phyloP scores from a whole-genome alignment of 2,888 invertebrate genomes.

The Drosophila subquinaria region DNA sequence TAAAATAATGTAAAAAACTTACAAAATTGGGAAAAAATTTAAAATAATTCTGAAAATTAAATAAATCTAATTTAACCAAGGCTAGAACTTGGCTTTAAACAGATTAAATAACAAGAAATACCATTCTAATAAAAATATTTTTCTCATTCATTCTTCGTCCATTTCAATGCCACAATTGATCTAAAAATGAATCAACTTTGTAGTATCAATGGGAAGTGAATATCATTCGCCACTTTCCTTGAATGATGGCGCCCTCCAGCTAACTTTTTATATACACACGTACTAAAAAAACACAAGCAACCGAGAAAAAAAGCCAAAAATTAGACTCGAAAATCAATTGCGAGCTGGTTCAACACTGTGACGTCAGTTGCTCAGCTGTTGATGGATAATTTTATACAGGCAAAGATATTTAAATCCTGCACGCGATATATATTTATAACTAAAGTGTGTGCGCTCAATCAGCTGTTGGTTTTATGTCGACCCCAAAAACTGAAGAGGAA shows the following conservation, averaged over 20 bases:
- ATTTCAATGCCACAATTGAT: not conserved
- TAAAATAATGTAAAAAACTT: not conserved
- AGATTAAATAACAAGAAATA: not conserved
- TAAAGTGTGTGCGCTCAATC: constrained; percentile 36
- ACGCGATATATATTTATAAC: constrained; percentile 18
- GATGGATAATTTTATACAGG: constrained; percentile 46
- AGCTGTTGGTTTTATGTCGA: constrained; percentile 52
- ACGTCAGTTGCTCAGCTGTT: constrained; percentile 63
- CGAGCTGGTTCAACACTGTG: constrained; percentile 28
- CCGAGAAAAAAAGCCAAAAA: not conserved
- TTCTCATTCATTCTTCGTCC: not conserved
- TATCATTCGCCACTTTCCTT: constrained; percentile 24
- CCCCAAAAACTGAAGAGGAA: constrained; percentile 2
- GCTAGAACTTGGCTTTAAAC: no score
- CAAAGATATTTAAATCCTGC: constrained; percentile 41
- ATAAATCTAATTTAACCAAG: not conserved
- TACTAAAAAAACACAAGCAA: not conserved
- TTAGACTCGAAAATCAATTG: constrained; percentile 25
- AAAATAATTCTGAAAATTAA: not conserved
- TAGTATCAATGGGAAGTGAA: constrained; percentile 5
- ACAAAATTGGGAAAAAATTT: not conserved
- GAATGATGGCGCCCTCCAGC: not conserved
- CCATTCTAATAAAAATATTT: not conserved
- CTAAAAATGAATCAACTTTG: not conserved
- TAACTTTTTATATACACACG: not conserved